Conservation (phyloP, 2,113 vertebrate species). For the Nettapus auritus region DNA sequence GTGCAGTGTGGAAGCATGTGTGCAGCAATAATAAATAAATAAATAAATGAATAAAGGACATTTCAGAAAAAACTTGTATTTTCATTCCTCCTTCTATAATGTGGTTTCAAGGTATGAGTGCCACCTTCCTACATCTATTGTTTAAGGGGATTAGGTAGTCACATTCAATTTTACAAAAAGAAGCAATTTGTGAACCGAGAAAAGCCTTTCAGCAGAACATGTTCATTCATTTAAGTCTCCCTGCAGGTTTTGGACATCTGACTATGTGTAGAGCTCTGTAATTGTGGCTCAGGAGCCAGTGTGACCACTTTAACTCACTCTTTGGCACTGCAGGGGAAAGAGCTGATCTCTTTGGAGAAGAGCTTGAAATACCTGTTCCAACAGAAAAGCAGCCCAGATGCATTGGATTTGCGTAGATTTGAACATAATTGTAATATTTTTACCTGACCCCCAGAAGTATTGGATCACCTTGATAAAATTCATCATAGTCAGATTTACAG, state of each 20-base stretch:
- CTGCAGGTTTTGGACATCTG: neutral
- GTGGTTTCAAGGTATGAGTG: neutral
- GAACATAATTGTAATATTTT: conserved; percentile 29
- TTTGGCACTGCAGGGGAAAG: neutral
- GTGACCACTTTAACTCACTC: neutral
- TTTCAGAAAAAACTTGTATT: neutral
- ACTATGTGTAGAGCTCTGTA: neutral
- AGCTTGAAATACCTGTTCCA: conserved; percentile 40
- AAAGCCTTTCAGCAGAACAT: neutral
- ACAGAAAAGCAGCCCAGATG: neutral
- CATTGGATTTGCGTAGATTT: conserved; percentile 26
- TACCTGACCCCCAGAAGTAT: conserved; percentile 47
- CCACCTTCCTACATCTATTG: neutral
- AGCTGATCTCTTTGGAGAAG: neutral
- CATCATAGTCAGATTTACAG: conserved; percentile 71
- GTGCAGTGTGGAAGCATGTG: accelerated
- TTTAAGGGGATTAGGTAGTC: neutral
- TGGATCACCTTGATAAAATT: conserved; percentile 57
- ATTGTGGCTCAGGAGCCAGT: neutral
- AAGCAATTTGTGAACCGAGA: neutral
- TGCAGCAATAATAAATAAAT: accelerated
- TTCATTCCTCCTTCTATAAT: neutral
- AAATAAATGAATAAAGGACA: neutral
- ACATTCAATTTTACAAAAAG: neutral
- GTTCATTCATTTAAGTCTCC: neutral